Conservation (phyloP, 2,888 invertebrate genomes). For the Sthenelais limicola region DNA sequence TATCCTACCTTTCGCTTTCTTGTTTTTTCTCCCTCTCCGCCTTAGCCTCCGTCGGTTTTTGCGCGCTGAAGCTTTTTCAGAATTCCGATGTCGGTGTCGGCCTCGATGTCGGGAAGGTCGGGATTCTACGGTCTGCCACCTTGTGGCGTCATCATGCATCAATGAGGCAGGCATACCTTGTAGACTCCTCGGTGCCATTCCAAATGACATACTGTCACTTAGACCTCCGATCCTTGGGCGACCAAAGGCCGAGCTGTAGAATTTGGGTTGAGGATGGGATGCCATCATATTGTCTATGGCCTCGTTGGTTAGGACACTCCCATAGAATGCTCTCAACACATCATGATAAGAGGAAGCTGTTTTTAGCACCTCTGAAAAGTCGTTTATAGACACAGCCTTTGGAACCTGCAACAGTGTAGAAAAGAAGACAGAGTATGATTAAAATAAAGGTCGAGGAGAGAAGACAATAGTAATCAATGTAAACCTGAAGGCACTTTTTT, state of each 20-base stretch:
- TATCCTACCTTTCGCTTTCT: conserved; percentile 19
- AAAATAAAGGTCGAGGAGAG: no score
- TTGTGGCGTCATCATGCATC: conserved; percentile 11
- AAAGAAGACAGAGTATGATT: no score
- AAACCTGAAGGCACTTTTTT: no score
- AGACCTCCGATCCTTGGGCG: conserved; percentile 42
- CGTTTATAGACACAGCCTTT: conserved; percentile 35
- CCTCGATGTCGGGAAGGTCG: background rate
- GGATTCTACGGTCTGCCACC: background rate
- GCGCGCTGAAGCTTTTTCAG: background rate
- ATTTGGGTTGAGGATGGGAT: conserved; percentile 9
- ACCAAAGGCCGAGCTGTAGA: conserved; percentile 9
- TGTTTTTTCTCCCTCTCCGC: conserved; percentile 13
- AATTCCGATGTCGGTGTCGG: conserved; percentile 10
- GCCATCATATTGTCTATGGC: conserved; percentile 37
- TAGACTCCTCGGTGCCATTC: background rate
- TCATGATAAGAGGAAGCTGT: conserved; percentile 36
- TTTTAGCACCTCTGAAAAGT: conserved; percentile 27
- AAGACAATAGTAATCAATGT: no score
- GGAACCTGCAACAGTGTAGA: conserved; percentile 18
- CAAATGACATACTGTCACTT: conserved; percentile 37
- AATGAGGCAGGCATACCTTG: conserved; percentile 28
- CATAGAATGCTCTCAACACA: conserved; percentile 39
- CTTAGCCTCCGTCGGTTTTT: conserved; percentile 11
- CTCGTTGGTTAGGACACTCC: conserved; percentile 27